phyloP scores from a whole-genome alignment of 1,140 invertebrate species.

The Drosophila persimilis region DNA sequence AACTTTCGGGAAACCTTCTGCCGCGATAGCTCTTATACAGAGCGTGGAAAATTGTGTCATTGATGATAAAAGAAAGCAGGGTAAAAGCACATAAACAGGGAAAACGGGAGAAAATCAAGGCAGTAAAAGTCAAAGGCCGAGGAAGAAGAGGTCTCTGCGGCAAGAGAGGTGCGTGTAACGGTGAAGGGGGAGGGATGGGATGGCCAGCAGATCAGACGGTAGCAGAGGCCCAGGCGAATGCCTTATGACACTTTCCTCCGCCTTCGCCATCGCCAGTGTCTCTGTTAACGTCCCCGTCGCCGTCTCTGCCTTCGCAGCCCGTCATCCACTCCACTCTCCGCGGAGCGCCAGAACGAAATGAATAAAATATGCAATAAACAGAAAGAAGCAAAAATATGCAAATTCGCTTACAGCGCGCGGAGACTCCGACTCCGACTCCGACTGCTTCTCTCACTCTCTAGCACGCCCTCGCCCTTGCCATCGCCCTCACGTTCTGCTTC shows the following conservation, averaged over 20 bases:
- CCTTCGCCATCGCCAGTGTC: conserved; percentile 1
- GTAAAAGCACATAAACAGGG: conserved; percentile 33
- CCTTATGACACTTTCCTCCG: conserved; percentile 71
- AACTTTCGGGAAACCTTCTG: no score
- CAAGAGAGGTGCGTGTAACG: not conserved
- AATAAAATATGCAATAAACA: conserved; percentile 80
- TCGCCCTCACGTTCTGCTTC: not conserved
- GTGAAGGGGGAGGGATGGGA: not conserved
- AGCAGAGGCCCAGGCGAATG: conserved; percentile 27
- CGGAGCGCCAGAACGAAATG: conserved; percentile 73
- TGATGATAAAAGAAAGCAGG: conserved; percentile 31
- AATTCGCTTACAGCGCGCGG: conserved; percentile 56
- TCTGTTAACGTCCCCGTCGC: not conserved
- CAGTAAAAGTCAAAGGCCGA: not conserved
- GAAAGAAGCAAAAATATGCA: conserved; percentile 72
- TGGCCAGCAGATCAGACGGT: conserved; percentile 6
- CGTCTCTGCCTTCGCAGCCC: conserved; percentile 6
- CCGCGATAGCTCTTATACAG: no score
- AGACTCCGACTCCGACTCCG: not conserved
- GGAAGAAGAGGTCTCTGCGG: not conserved
- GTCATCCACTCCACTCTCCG: conserved; percentile 27
- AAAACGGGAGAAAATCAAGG: conserved; percentile 4
- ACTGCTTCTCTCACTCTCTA: conserved; percentile 6
- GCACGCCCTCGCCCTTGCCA: no score
- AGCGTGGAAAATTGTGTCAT: conserved; percentile 30